Evolutionary conservation across 2,797 vertebrate genomes (phyloP), one percentile per base, ranked within the genome.

Genomic region (Acrocephalus scirpaceus): DNA sequence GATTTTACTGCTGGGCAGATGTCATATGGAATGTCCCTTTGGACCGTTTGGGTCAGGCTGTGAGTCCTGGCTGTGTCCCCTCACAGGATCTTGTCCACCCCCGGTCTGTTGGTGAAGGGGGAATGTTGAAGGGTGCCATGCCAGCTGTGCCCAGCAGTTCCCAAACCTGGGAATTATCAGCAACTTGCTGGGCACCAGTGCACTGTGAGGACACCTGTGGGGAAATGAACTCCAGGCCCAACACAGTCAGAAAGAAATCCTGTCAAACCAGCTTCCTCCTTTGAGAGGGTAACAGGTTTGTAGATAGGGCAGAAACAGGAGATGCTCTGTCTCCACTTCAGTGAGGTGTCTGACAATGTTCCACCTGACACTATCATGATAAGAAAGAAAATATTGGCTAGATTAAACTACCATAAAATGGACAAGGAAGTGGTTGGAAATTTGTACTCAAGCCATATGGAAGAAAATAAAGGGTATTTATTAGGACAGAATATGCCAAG

Each of bases 11-110:
- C 36, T 51, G 42, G 45, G 40, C 8, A 54, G 61, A 32, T 6
- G 3, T 8, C 27, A 3, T 6, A 21, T 32, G 34, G 65, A 44
- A 44, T 29, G 14, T 34, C 18, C 34, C 26, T 73, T 50, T 22
- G 26, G 19, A 15, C 66, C n/a, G 2, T 45, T 54, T 50, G 61
- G 10, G 32, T 22, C n/a, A 44, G 20, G 16, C 48, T 64, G 70
- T 72, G 32, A 19, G 34, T 34, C n/a, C 18, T 44, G 45, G 32
- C 50, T 69, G 2, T 56, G 23, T 5, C 18, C 25, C 12, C 27
- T 73, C 18, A 3, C 25, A 58, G 20, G 27, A 12, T 21, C 32
- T 40, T 44, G 11, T 5, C 11, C 27, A 13, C 0, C 0, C 7
- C 34, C 71, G 54, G 27, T 6, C 22, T 51, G 21, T 15, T 38